A percentile compares a stretch with the other conserved stretches of the same genome.
These are phyloP conservation scores for Drosophila sulfurigaster DNA, from an alignment of 1,140 invertebrate genomes.

Conservation along the genomic window DNA sequence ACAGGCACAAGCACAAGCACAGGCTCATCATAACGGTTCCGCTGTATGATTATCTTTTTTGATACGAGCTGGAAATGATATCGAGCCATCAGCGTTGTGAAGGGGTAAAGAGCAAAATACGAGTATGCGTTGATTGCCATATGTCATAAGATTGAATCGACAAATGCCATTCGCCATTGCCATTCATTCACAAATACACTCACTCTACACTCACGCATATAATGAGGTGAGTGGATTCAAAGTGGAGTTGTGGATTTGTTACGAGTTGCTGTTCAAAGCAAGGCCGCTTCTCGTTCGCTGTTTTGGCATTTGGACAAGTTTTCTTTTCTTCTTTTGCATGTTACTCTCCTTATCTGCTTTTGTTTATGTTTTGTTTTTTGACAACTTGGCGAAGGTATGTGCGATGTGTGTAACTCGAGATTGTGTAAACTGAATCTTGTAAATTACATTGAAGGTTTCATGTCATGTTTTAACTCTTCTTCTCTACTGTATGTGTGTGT, in stretches of 20 bases:
- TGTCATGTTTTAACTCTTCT: conserved; percentile 41
- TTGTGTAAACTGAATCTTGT: conserved; percentile 51
- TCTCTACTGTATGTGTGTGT: neutral
- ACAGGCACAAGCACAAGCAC: no score
- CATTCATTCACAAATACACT: conserved; percentile 1
- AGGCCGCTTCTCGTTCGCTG: conserved; percentile 4
- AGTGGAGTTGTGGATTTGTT: conserved; percentile 12
- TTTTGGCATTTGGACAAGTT: conserved; percentile 16
- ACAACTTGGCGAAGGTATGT: conserved; percentile 9
- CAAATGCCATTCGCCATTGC: conserved; percentile 16
- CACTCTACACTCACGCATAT: neutral
- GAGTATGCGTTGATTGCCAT: conserved; percentile 13
- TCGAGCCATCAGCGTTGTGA: conserved; percentile 3
- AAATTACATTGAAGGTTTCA: conserved; percentile 63
- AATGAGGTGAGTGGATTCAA: conserved; percentile 25
- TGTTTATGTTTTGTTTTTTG: conserved; percentile 28
- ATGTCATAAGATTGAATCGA: conserved; percentile 50
- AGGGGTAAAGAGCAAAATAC: neutral
- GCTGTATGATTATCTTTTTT: conserved; percentile 45
- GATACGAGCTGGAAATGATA: conserved; percentile 22
- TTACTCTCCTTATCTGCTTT: neutral
- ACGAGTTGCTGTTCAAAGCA: conserved; percentile 15
- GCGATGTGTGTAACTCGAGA: conserved; percentile 21
- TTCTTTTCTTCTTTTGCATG: conserved; percentile 14
- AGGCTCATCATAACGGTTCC: conserved; percentile 52